phyloP scores from a whole-genome alignment of 1,140 invertebrate genomes.

The Trypoxylus dichotomus region DNA sequence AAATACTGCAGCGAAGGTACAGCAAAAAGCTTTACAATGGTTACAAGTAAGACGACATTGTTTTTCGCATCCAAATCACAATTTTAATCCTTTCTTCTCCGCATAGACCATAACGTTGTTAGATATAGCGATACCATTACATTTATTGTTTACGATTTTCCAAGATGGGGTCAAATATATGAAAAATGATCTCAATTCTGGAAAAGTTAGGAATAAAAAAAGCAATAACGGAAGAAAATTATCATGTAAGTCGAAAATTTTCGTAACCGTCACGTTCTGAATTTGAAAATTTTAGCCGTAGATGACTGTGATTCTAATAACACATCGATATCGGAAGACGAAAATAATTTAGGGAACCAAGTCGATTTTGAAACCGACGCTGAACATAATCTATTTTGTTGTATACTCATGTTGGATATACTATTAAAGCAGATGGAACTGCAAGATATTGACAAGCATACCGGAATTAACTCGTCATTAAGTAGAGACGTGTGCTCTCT shows the following conservation, averaged over 20 bases:
- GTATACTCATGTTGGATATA: constrained; percentile 95
- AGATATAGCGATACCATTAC: constrained; percentile 85
- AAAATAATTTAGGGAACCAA: constrained; percentile 62
- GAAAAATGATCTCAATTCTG: constrained; percentile 57
- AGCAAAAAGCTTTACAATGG: constrained; percentile 94
- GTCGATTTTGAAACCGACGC: constrained; percentile 65
- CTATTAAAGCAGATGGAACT: constrained; percentile 95
- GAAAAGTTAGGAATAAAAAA: constrained; percentile 45
- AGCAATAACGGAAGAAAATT: constrained; percentile 5
- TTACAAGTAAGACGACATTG: constrained; percentile 73
- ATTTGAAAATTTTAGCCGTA: constrained; percentile 55
- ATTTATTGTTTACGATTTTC: constrained; percentile 86
- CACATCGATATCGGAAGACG: constrained; percentile 73
- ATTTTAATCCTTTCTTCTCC: constrained; percentile 48
- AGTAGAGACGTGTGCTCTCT: constrained; percentile 77
- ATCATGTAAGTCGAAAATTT: not conserved
- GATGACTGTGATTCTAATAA: constrained; percentile 68
- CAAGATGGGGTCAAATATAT: constrained; percentile 75
- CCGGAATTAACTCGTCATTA: constrained; percentile 75
- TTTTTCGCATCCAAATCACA: not conserved
- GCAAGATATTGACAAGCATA: constrained; percentile 84
- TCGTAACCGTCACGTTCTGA: constrained; percentile 31
- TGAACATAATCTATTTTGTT: constrained; percentile 85
- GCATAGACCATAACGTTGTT: constrained; percentile 75
- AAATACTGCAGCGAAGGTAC: constrained; percentile 81